Conservation (phyloP, 35 echinoderm and acorn worm genomes). For the Anneissia japonica region DNA sequence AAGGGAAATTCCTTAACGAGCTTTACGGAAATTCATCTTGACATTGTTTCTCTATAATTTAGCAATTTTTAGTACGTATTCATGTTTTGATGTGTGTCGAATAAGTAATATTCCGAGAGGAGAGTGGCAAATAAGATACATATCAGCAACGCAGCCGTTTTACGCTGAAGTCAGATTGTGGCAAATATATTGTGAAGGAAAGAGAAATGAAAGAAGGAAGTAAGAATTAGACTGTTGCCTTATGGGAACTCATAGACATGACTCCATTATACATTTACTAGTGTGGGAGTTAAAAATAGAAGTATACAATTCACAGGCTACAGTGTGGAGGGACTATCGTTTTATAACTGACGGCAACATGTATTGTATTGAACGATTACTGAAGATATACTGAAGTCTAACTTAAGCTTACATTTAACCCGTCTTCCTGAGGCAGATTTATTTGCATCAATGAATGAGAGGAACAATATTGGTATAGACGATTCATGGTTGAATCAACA, state of each 20-base stretch:
- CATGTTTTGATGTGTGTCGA: conserved; percentile 1
- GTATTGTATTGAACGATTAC: too few species aligned
- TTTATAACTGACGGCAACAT: neutral
- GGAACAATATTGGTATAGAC: neutral
- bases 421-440: neutral
- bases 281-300: neutral
- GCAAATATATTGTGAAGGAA: neutral
- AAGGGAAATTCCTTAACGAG: neutral
- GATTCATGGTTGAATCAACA: neutral
- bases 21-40: neutral
- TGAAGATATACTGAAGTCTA: neutral
- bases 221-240: neutral
- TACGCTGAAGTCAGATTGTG: neutral
- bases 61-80: neutral
- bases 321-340: neutral
- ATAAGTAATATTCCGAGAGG: neutral
- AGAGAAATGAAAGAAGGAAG: neutral
- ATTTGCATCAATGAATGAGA: neutral
- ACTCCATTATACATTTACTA: neutral
- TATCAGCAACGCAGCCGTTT: neutral
- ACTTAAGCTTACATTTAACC: neutral
- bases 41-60: neutral
- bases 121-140: conserved; percentile 1
- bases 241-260: neutral
- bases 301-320: neutral